Percentiles rank a stretch among this genome's conserved stretches.
Conservation (phyloP, 2,113 vertebrate genomes). For the Malurus cyaneus region DNA sequence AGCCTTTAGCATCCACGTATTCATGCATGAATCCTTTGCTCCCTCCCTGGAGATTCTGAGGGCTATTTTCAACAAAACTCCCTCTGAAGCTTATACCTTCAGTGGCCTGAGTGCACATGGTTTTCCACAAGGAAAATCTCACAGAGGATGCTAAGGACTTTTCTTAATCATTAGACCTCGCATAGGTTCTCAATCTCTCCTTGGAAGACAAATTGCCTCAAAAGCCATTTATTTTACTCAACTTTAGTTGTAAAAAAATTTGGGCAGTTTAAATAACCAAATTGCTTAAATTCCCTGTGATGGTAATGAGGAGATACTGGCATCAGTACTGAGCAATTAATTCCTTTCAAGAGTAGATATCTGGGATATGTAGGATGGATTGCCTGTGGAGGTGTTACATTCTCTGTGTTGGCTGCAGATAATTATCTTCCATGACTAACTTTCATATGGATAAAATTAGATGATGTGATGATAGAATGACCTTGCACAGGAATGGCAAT, state of each 20-base stretch:
- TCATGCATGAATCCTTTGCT: background rate
- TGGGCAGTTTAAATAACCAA: background rate
- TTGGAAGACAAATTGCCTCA: background rate
- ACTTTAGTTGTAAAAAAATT: background rate
- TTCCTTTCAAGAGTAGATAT: background rate
- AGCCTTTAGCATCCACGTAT: background rate
- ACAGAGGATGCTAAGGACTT: background rate
- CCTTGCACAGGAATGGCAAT: background rate
- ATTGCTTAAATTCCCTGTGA: background rate
- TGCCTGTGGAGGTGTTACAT: background rate
- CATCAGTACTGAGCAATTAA: background rate
- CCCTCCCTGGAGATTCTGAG: background rate
- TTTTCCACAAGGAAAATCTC: background rate
- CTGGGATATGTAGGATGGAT: background rate
- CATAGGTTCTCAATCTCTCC: background rate
- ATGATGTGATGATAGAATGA: background rate
- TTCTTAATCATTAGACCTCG: background rate
- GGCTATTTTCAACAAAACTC: background rate
- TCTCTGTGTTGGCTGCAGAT: background rate
- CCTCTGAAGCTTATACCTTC: background rate
- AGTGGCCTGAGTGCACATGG: background rate
- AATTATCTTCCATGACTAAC: background rate
- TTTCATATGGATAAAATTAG: conserved; percentile 14
- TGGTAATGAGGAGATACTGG: background rate
- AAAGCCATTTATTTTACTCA: background rate